Evolutionary conservation across 1,140 invertebrate species (phyloP), one percentile per base, ranked within the genome.

Genomic region (Camponotus pennsylvanicus): DNA sequence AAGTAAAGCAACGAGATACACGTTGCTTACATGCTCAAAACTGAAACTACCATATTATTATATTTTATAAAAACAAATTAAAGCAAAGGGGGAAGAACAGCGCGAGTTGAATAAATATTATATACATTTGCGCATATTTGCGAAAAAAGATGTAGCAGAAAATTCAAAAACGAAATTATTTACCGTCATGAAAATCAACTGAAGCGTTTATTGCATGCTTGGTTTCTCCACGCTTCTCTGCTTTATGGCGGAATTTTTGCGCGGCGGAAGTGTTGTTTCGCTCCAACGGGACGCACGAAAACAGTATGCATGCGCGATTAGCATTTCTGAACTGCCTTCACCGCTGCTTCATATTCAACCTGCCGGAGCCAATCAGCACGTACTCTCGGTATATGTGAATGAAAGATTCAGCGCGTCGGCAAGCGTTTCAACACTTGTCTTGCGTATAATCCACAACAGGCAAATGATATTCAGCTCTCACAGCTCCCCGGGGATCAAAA

Each of bases 381-480:
- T 75, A 21, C 32, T 66, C 37, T 61, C 77, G 52, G 42, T 7
- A 40, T 7, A 40, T 45, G 57, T 61, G 59, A 88, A 89, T 69
- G 82, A 89, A 85, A 59, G 79, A 88, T 89, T 87, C 86, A 82
- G 40, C 49, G 55, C 37, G 77, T 71, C 45, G 69, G 67, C 67
- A 40, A 40, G 57, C 42, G 34, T 73, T 82, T 82, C 79, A 82
- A 83, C 57, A 66, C 64, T 70, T 66, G 83, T 82, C 70, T 89
- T 64, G 59, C 45, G 37, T 69, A 77, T 88, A 86, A 86, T 88
- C 49, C 37, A 21, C 55, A 42, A 40, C 18, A n/a, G 42, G 52
- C 66, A 52, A 67, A 45, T 59, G 67, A 32, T 76, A 79, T 55
- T 88, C 88, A 85, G 80, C 67, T 89, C 85, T 85, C 82, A 89